Evolutionary conservation across 1,140 invertebrate species (phyloP), one percentile per base, ranked within the genome.

Genomic region (Cyrtorhinus lividipennis): DNA sequence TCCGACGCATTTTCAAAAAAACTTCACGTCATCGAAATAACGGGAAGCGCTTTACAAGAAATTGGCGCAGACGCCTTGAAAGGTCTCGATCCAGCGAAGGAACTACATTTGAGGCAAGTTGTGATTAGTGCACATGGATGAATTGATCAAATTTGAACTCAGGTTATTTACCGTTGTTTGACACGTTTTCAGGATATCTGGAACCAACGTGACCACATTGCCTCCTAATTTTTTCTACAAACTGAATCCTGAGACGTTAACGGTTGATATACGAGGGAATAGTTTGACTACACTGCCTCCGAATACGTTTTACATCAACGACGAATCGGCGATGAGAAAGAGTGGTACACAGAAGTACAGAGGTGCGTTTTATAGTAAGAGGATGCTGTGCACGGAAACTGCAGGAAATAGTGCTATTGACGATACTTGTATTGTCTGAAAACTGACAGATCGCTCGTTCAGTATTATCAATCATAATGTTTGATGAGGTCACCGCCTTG

Each of bases 221-320:
- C 88, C 89, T 24, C 78, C 84, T 0, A 83, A 85, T 57, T 81
- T 92, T 60, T 87, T 92, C 73, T 78, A 83, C 15, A 80, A 83
- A 65, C 82, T 86, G 12, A 82, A 82, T 71, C 79, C 90, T 62
- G 83, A 87, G 0, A 85, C 89, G 71, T 77, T 91, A n/a, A 83
- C 85, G 1, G 76, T 92, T 48, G 89, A 92, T 71, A 76, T 92
- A 48, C 83, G 86, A 65, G 80, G 86, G 69, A 92, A 92, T 76
- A 81, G 85, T 74, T 81, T 92, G 66, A 82, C 83, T 59, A 83
- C 83, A 58, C 74, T 92, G 25, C 85, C 83, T 73, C 87, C 88
- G 25, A 85, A 87, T 18, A 83, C 87, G 25, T 86, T 92, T 67
- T 92, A 92, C 72, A 85, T 86, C 1, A 91, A 91, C 58, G 24